These are phyloP conservation scores for Strigamia crassipes DNA, from an alignment of 2,888 invertebrate species.

Conservation along the genomic window DNA sequence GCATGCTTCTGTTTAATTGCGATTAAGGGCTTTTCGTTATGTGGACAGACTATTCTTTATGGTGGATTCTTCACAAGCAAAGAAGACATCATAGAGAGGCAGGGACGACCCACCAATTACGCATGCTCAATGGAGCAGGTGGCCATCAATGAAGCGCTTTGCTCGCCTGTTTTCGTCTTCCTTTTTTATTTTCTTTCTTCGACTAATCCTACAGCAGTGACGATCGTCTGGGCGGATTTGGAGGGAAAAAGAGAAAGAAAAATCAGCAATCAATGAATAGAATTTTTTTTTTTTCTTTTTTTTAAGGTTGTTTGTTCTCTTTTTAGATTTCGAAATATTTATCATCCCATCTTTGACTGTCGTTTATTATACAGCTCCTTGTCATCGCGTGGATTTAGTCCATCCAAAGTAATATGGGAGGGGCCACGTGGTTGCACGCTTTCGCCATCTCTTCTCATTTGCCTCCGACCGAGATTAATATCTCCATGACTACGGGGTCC, in stretches of 20 bases:
- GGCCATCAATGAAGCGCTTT: constrained; percentile 30
- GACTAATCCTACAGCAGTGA: constrained; percentile 4
- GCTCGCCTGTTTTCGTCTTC: constrained; percentile 15
- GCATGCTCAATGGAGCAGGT: constrained; percentile 33
- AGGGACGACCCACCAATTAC: constrained; percentile 30
- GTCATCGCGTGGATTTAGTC: constrained; percentile 6
- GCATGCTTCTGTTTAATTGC: constrained; percentile 16
- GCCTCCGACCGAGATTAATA: constrained; percentile 31
- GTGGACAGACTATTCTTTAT: constrained; percentile 19
- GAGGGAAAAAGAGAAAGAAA: neutral
- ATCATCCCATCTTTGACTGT: constrained; percentile 8
- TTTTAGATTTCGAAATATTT: neutral
- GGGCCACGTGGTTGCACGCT: constrained; percentile 14
- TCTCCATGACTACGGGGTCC: constrained; percentile 30
- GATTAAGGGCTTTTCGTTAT: constrained; percentile 11
- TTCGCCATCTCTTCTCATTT: constrained; percentile 23
- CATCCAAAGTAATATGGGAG: neutral
- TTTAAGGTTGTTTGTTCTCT: neutral
- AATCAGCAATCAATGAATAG: constrained; percentile 7
- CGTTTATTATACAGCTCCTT: neutral
- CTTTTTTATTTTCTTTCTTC: constrained; percentile 20
- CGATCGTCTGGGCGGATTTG: constrained; percentile 29
- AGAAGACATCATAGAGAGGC: constrained; percentile 24
- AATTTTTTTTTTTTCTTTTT: neutral
- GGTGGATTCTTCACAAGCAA: neutral